These are phyloP conservation scores for Apotomis turbidana DNA, from an alignment of 2,888 invertebrate genomes.

Conservation along the genomic window DNA sequence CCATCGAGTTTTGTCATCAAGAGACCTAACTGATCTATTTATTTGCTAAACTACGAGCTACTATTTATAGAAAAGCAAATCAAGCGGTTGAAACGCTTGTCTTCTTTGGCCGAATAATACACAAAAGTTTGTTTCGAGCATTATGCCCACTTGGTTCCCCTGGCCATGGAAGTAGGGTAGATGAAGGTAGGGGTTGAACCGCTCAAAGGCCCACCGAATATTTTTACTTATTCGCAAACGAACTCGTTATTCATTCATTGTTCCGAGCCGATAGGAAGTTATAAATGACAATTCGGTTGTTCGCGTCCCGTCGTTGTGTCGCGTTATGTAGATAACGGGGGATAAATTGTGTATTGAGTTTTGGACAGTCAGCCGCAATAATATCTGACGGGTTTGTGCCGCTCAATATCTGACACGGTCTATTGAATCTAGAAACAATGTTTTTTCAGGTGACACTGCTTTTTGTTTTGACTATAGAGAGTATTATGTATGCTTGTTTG, in stretches of 20 bases:
- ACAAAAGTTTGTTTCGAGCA: no score
- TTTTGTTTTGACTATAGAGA: neutral
- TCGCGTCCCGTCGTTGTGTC: slow-evolving; percentile 49
- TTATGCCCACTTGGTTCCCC: no score
- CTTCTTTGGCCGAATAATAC: no score
- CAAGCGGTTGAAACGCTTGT: no score
- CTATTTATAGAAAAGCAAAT: no score
- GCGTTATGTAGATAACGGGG: slow-evolving; percentile 39
- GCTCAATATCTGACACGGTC: neutral
- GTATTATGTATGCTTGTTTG: no score
- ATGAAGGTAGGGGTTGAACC: no score
- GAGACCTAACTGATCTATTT: no score
- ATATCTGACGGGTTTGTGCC: neutral
- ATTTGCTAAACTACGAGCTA: no score
- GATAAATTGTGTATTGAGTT: slow-evolving; percentile 49
- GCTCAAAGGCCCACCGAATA: neutral
- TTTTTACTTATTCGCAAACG: slow-evolving; percentile 8
- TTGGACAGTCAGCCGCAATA: neutral
- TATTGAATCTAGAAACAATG: neutral
- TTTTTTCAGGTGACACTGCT: neutral
- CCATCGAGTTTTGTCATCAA: no score
- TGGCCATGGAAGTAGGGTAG: no score
- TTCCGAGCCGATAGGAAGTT: slow-evolving; percentile 62
- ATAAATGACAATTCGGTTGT: slow-evolving; percentile 60
- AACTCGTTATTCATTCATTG: slow-evolving; percentile 48